phyloP scores from a whole-genome alignment of 2,113 vertebrate species.

The Cottus gobio region DNA sequence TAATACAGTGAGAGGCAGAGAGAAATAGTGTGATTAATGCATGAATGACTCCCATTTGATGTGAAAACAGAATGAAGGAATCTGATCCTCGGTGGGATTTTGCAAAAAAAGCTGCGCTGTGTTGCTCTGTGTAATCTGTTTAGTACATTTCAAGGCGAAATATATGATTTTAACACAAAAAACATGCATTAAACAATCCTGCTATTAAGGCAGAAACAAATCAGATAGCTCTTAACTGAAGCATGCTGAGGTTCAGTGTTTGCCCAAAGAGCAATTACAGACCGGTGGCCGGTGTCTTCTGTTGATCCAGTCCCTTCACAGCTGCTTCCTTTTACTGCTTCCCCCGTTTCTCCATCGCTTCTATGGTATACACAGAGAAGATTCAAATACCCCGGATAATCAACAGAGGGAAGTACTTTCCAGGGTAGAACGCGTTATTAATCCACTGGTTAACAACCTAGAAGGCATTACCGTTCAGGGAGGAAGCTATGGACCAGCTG shows the following conservation, averaged over 20 bases:
- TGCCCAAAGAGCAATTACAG: conserved; percentile 14
- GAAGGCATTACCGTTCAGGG: conserved; percentile 41
- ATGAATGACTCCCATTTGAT: conserved; percentile 1
- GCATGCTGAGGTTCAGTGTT: neutral
- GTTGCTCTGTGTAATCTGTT: neutral
- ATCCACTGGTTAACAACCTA: conserved; percentile 52
- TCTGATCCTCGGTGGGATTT: conserved; percentile 14
- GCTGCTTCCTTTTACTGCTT: conserved; percentile 16
- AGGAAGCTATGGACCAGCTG: conserved; percentile 28
- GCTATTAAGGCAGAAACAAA: neutral
- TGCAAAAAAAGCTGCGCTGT: neutral
- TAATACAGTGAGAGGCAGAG: conserved; percentile 16
- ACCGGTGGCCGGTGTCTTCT: neutral
- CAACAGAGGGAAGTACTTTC: conserved; percentile 30
- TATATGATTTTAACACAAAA: neutral
- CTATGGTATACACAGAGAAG: neutral
- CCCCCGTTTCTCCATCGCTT: neutral
- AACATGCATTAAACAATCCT: neutral
- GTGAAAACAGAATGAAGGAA: conserved; percentile 10
- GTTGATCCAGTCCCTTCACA: conserved; percentile 7
- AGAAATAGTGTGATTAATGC: conserved; percentile 3
- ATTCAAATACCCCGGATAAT: conserved; percentile 21
- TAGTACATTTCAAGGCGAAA: neutral
- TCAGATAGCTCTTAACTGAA: neutral
- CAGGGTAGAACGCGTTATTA: conserved; percentile 44